These are phyloP conservation scores for Philypnodon macrostomus DNA, from an alignment of 2,797 vertebrate genomes.

Conservation along the genomic window DNA sequence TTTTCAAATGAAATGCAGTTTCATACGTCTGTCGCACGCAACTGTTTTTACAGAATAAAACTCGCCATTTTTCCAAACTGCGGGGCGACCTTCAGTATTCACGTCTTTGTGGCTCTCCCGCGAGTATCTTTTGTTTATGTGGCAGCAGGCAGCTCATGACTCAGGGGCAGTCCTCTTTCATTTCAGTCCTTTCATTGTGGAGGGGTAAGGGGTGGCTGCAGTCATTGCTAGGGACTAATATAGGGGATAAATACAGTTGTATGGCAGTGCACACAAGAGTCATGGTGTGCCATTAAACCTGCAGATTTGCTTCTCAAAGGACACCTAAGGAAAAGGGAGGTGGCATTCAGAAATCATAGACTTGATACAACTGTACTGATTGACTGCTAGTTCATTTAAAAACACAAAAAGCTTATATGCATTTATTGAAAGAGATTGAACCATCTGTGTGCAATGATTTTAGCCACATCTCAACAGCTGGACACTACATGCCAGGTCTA, in stretches of 20 bases:
- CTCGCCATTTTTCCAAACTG: conserved; percentile 7
- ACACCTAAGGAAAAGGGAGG: neutral
- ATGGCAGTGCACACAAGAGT: conserved; percentile 9
- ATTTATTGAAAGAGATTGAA: too few species aligned
- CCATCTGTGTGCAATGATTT: too few species aligned
- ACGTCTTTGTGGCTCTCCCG: conserved; percentile 15
- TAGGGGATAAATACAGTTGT: conserved; percentile 3
- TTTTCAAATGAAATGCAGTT: neutral
- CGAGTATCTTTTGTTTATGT: conserved; percentile 27
- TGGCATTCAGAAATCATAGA: conserved; percentile 2
- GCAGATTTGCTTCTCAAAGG: conserved; percentile 12
- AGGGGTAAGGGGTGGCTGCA: conserved; percentile 9
- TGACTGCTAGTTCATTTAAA: neutral
- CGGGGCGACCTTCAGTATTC: conserved; percentile 4
- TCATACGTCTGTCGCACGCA: neutral
- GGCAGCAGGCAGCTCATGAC: conserved; percentile 6
- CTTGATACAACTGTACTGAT: neutral
- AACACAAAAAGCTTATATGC: too few species aligned
- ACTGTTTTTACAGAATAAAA: neutral
- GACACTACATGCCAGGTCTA: too few species aligned
- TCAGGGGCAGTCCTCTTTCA: conserved; percentile 6
- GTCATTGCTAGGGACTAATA: conserved; percentile 20
- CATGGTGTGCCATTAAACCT: conserved; percentile 8
- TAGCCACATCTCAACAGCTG: too few species aligned
- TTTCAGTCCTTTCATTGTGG: conserved; percentile 7